Percentiles rank a stretch among this genome's conserved stretches.
phyloP scores from a whole-genome alignment of 2,888 invertebrate species.

The Conomelus anceps region DNA sequence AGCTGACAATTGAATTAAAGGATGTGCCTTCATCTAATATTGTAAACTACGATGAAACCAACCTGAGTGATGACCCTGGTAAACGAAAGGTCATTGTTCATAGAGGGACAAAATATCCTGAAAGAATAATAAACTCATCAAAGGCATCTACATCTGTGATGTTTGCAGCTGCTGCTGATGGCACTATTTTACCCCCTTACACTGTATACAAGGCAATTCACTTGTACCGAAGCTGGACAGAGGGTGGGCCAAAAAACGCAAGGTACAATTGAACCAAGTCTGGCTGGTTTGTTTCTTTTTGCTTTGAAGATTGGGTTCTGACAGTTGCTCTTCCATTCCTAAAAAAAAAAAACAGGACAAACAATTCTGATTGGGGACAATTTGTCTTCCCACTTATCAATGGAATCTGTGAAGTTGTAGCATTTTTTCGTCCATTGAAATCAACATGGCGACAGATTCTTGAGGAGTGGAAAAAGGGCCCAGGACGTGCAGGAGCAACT shows the following conservation, averaged over 20 bases:
- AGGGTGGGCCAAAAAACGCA: constrained; percentile 26
- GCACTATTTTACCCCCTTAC: constrained; percentile 28
- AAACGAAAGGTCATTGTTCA: constrained; percentile 24
- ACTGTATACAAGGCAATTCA: constrained; percentile 28
- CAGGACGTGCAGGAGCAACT: constrained; percentile 12
- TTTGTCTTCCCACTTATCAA: constrained; percentile 19
- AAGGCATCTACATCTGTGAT: constrained; percentile 29
- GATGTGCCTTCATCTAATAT: constrained; percentile 24
- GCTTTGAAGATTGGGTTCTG: constrained; percentile 38
- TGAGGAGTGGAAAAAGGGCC: constrained; percentile 27
- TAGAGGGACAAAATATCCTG: constrained; percentile 29
- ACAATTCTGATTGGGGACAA: constrained; percentile 40
- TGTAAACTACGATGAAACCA: constrained; percentile 39
- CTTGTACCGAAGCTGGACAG: constrained; percentile 28
- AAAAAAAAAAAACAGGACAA: constrained; percentile 31
- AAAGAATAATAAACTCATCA: constrained; percentile 27
- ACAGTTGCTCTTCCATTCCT: constrained; percentile 34
- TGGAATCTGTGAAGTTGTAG: constrained; percentile 28
- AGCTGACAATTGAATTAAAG: constrained; percentile 28
- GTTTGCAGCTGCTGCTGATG: constrained; percentile 28
- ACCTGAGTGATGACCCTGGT: constrained; percentile 37
- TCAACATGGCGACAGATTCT: constrained; percentile 33
- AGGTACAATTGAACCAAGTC: constrained; percentile 35
- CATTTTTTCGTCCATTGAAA: constrained; percentile 36
- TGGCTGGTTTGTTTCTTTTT: constrained; percentile 38